Base-by-base conservation (phyloP, 1,140 invertebrate genomes). In the Tribolium castaneum region DNA sequence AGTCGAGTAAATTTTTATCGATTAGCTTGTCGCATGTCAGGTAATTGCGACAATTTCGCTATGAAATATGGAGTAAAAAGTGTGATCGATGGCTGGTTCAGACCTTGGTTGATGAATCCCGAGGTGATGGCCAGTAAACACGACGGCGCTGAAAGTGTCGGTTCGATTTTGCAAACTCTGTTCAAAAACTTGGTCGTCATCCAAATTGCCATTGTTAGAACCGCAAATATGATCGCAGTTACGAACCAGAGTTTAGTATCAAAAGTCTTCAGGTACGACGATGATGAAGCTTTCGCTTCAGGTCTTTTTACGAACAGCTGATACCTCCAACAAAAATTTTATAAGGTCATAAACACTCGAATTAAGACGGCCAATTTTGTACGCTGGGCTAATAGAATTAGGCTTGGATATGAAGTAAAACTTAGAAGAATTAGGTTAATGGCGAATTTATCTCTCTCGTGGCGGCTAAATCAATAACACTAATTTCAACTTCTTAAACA, bases 31-130 rank as follows among this genome's bases (percentile, higher is more conserved):
- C n/a, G 39, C n/a, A 45, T 45, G 39, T n/a, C 9, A 45, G n/a
- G 4, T 45, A 45, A 45, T 45, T 45, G 39, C 39, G 25, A 45
- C n/a, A 45, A 45, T 45, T 45, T 45, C 7, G 7, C 39, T 45
- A 45, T 45, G 39, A 45, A 45, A 45, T 45, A 45, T 45, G 3
- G n/a, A 45, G n/a, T 45, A n/a, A 45, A 30, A 6, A 30, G 25
- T 30, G 9, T 45, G 7, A n/a, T 45, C 39, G 39, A 45, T 45
- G n/a, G 0, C 7, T 10, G 6, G 1, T 25, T 59, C 54, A 66
- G 30, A 75, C 85, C 83, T 82, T 85, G 83, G 79, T 85, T 85
- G 7, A 85, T 45, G 73, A 85, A 85, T 12, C 84, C 83, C 1
- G 81, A 78, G 12, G 81, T 74, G 13, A 83, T 78, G 7, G 78